phyloP scores from a whole-genome alignment of 2,888 invertebrate genomes.

The Campoletis raptor region DNA sequence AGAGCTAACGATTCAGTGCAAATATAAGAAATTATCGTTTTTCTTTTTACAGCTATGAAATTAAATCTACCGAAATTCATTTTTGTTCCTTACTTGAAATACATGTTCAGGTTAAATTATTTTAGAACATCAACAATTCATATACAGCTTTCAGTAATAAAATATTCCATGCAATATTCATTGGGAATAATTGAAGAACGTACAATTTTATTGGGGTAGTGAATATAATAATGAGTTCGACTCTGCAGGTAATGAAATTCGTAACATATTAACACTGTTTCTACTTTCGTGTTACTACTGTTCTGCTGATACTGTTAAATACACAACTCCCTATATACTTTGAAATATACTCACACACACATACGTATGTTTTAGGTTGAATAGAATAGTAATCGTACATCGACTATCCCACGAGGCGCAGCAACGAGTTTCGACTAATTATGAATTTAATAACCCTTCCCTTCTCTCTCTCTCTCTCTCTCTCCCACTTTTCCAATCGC shows the following conservation, averaged over 20 bases:
- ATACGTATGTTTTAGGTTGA: background rate
- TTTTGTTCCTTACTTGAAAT: background rate
- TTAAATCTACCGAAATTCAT: background rate
- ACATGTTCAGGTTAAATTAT: background rate
- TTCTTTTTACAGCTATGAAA: background rate
- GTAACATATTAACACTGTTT: conserved; percentile 77
- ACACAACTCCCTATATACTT: conserved; percentile 65
- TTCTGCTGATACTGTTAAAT: conserved; percentile 55
- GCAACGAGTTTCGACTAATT: conserved; percentile 80
- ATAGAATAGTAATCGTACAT: conserved; percentile 38
- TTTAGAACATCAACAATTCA: background rate
- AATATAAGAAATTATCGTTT: background rate
- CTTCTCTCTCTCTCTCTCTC: conserved; percentile 9
- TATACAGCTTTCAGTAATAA: background rate
- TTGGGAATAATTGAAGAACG: conserved; percentile 28
- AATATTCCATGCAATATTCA: conserved; percentile 25
- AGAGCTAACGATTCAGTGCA: background rate
- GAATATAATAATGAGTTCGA: conserved; percentile 26
- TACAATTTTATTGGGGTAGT: background rate
- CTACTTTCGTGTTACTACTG: conserved; percentile 5
- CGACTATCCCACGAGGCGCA: conserved; percentile 39
- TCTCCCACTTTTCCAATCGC: conserved; percentile 46
- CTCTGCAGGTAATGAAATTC: conserved; percentile 78
- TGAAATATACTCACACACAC: conserved; percentile 37
- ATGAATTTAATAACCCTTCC: conserved; percentile 82